Conservation (phyloP, 2,113 vertebrate genomes). For the Psittacula cyanocephala region DNA sequence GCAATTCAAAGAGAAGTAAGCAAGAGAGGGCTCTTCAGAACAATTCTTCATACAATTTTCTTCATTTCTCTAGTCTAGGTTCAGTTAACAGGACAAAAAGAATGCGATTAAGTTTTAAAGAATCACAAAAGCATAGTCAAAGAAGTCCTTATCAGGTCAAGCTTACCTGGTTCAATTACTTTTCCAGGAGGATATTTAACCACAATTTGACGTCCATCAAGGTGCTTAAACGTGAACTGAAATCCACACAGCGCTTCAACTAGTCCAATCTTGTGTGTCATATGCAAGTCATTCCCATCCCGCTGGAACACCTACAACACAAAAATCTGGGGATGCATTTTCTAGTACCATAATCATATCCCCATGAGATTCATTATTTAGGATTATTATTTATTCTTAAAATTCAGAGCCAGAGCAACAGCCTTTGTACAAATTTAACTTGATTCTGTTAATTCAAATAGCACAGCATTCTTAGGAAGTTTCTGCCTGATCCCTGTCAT, state of each 20-base stretch:
- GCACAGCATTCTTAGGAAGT: neutral
- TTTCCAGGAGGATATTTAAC: conserved; percentile 97
- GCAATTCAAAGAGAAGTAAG: neutral
- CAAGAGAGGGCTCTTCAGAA: neutral
- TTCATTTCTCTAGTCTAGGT: neutral
- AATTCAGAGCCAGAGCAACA: neutral
- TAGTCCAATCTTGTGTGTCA: conserved; percentile 95
- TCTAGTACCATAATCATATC: neutral
- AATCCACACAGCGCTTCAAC: conserved; percentile 97
- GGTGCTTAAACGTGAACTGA: conserved; percentile 94
- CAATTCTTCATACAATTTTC: neutral
- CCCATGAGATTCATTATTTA: neutral
- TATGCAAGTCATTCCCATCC: conserved; percentile 93
- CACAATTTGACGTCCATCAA: conserved; percentile 93
- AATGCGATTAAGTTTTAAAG: neutral
- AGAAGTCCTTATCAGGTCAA: neutral
- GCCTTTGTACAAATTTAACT: neutral
- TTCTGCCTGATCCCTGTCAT: neutral
- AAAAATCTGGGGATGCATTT: neutral
- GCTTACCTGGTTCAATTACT: conserved; percentile 94
- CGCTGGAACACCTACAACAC: conserved; percentile 79
- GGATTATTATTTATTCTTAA: neutral
- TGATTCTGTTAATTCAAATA: neutral
- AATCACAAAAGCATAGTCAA: neutral
- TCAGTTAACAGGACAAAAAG: neutral